These are phyloP conservation scores for Pongo pygmaeus DNA, from an alignment of 2,113 vertebrate species.

Conservation along the genomic window DNA sequence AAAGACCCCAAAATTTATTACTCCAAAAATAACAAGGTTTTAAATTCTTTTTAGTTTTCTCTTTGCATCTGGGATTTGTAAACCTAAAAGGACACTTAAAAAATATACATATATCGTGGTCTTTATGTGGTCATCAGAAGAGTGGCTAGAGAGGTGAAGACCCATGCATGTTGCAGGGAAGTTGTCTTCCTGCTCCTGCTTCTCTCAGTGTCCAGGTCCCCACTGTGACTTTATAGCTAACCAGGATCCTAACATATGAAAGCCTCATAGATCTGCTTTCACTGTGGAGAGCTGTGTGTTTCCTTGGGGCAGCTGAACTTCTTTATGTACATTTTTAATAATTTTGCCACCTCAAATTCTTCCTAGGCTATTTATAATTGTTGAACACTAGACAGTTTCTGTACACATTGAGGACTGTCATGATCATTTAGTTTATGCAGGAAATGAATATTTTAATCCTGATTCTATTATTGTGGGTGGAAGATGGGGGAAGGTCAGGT, in stretches of 20 bases:
- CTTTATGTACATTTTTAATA: background rate
- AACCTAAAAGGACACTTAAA: background rate
- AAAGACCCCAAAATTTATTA: background rate
- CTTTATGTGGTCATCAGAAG: background rate
- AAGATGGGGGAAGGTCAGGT: background rate
- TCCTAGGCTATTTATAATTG: background rate
- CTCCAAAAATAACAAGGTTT: background rate
- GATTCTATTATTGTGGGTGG: background rate
- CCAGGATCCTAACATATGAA: background rate
- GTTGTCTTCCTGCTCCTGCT: background rate
- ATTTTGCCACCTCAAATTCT: background rate
- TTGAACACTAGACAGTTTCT: background rate
- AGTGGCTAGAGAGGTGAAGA: background rate
- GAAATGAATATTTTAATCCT: slow-evolving; percentile 15
- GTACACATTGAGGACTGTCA: background rate
- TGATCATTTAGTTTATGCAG: background rate
- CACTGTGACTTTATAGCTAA: background rate
- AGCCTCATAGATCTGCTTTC: background rate
- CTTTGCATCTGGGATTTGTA: slow-evolving; percentile 19
- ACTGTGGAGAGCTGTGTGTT: background rate
- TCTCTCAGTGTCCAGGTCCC: background rate
- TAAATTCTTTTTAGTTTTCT: slow-evolving; percentile 24
- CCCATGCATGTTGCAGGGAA: background rate
- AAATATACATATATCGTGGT: background rate
- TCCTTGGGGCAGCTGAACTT: background rate